A percentile compares a stretch with the other conserved stretches of the same genome.
Evolutionary conservation across 35 echinoderm and acorn worm species (phyloP).

Genomic region (Lytechinus pictus): DNA sequence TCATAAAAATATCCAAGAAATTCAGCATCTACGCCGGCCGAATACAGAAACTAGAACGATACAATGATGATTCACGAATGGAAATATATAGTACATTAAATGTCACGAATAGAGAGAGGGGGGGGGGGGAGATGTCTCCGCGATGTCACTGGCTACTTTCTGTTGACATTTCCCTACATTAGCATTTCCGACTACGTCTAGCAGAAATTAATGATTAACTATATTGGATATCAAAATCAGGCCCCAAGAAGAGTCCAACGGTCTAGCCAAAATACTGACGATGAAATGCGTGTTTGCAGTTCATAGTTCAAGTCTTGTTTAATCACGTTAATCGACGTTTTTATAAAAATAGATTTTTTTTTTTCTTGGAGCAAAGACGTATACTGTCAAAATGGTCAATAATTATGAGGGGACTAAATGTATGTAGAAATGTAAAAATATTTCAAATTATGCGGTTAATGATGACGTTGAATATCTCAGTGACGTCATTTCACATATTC

Average conservation of each 20-base stretch:
- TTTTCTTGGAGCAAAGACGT: background rate
- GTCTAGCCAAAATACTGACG: background rate
- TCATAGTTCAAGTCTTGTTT: background rate
- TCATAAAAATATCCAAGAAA: background rate
- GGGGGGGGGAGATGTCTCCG: background rate
- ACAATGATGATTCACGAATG: background rate
- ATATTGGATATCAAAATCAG: background rate
- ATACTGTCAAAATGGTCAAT: background rate
- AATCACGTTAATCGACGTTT: background rate
- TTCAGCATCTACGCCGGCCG: background rate
- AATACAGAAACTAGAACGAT: background rate
- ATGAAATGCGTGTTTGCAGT: background rate
- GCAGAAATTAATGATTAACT: background rate
- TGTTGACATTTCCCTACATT: background rate
- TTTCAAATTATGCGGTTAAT: background rate
- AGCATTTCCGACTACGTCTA: background rate
- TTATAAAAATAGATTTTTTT: background rate
- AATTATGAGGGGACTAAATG: background rate
- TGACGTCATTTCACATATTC: background rate
- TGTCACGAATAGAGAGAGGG: background rate
- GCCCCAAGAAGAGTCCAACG: background rate
- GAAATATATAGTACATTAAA: background rate
- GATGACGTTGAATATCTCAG: background rate
- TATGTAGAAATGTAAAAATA: background rate
- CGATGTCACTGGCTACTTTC: background rate